These are phyloP conservation scores for Galbula dea DNA, from an alignment of 2,113 vertebrate genomes.

Conservation along the genomic window DNA sequence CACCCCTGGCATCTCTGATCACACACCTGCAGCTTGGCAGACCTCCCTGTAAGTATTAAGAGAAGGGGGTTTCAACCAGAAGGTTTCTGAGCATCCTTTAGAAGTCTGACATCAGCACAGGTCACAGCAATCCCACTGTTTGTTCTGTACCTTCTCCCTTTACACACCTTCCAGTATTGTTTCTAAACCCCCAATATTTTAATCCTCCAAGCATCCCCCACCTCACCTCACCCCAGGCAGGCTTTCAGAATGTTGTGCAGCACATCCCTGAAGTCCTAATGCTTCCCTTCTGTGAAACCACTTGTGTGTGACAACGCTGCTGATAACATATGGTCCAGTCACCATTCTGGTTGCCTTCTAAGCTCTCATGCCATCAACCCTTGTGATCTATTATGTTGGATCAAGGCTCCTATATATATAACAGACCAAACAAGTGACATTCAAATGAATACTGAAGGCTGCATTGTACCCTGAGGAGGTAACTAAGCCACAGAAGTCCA, in stretches of 20 bases:
- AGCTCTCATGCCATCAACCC: not conserved
- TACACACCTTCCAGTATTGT: not conserved
- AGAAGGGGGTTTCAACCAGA: not conserved
- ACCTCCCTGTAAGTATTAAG: not conserved
- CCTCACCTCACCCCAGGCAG: not conserved
- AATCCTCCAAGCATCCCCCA: not conserved
- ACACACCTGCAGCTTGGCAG: not conserved
- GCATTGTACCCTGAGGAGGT: not conserved
- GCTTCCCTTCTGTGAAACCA: not conserved
- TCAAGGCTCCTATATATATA: not conserved
- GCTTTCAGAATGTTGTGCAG: not conserved
- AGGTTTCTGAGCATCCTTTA: not conserved
- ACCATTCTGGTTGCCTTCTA: not conserved
- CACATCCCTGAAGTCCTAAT: not conserved
- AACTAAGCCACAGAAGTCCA: not conserved
- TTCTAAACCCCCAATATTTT: not conserved
- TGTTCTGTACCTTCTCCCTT: not conserved
- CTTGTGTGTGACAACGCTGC: not conserved
- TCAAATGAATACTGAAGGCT: not conserved
- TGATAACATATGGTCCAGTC: not conserved
- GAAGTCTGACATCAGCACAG: not conserved
- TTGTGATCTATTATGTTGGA: not conserved
- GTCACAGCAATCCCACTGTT: not conserved
- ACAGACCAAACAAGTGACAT: not conserved
- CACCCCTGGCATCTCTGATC: not conserved